phyloP scores from a whole-genome alignment of 2,113 vertebrate species.

The Acrocephalus kingi region DNA sequence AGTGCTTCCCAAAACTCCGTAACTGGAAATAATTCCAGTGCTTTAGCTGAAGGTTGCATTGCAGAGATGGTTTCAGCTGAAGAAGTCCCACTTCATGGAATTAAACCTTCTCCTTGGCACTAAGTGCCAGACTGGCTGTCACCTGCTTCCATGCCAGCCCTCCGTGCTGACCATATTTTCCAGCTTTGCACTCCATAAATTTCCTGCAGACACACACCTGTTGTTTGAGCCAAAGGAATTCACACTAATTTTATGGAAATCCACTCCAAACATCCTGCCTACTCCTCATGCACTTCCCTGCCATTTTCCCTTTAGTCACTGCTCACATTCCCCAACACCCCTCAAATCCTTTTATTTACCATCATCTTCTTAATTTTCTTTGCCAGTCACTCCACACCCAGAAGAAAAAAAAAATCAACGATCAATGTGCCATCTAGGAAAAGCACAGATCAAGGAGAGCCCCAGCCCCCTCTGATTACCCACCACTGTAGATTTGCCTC shows the following conservation, averaged over 20 bases:
- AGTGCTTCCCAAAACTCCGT: background rate
- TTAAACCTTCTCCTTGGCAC: background rate
- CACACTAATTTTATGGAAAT: background rate
- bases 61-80: background rate
- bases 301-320: background rate
- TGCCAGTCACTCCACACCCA: background rate
- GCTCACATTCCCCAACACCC: fast-evolving
- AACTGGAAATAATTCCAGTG: background rate
- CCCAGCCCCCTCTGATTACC: background rate
- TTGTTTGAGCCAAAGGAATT: background rate
- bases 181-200: background rate
- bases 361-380: background rate
- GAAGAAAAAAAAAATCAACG: background rate
- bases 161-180: background rate
- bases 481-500: background rate
- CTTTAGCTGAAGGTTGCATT: background rate
- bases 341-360: background rate
- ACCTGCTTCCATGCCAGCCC: background rate
- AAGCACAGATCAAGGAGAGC: background rate
- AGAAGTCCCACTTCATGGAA: background rate
- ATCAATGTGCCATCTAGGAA: background rate
- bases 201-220: background rate
- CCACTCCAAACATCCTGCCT: background rate
- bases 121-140: background rate
- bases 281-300: background rate